A percentile compares a stretch with the other conserved stretches of the same genome.
Conservation (phyloP, 2,888 invertebrate species). For the Apamea epomidion region DNA sequence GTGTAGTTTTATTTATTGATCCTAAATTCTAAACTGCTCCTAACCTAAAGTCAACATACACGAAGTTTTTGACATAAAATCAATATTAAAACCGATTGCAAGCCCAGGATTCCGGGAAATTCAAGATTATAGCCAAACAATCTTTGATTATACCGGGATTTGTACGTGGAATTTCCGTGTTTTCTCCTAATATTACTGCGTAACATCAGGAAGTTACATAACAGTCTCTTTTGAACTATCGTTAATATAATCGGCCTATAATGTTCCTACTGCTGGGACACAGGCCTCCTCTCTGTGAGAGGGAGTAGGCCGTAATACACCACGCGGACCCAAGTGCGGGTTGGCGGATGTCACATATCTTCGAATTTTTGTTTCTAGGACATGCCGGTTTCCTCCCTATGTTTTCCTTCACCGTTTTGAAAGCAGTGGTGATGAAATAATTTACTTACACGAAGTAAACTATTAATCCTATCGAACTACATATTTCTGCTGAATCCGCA, state of each 20-base stretch:
- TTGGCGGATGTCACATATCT: not conserved
- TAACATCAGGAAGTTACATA: not conserved
- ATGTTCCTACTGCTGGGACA: not conserved
- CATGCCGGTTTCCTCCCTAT: not conserved
- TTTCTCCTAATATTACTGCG: not conserved
- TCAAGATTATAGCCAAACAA: constrained; percentile 4
- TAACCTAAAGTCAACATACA: too few species aligned
- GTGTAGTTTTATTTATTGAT: not conserved
- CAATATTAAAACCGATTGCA: not conserved
- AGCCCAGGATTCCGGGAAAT: constrained; percentile 12
- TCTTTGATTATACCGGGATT: constrained; percentile 21
- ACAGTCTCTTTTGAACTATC: not conserved
- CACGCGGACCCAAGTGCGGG: not conserved
- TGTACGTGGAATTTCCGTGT: constrained; percentile 16
- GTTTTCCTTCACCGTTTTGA: not conserved
- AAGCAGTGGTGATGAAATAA: not conserved
- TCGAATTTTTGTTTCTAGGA: not conserved
- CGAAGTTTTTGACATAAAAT: constrained; percentile 8
- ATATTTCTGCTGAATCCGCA: constrained; percentile 17
- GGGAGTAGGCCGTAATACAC: not conserved
- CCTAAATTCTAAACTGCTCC: not conserved
- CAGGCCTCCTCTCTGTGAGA: not conserved
- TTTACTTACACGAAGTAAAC: not conserved
- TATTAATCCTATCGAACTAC: not conserved
- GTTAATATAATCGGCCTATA: not conserved